Conservation (phyloP, 2,888 invertebrate genomes). For the Saturnia japonica region DNA sequence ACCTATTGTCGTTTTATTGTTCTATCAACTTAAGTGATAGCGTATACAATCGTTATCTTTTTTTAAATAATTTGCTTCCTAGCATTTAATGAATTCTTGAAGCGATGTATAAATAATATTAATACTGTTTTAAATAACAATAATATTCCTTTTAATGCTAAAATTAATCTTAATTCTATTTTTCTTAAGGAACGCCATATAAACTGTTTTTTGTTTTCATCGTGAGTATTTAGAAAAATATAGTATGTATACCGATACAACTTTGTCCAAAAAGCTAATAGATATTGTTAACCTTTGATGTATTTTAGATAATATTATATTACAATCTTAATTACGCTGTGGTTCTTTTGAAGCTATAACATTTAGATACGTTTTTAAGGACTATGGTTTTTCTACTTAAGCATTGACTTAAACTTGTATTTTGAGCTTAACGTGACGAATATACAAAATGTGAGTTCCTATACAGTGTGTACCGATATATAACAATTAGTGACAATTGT, state of each 20-base stretch:
- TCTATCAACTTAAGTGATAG: conserved; percentile 25
- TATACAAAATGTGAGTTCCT: too few species aligned
- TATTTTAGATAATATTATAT: not conserved
- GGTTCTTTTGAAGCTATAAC: not conserved
- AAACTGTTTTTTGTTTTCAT: too few species aligned
- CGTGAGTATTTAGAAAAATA: too few species aligned
- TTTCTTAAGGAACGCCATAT: not conserved
- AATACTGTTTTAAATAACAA: not conserved
- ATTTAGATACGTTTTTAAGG: too few species aligned
- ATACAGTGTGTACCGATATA: too few species aligned
- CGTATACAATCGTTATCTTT: not conserved
- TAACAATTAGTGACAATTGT: too few species aligned
- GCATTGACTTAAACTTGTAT: too few species aligned
- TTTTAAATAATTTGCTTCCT: not conserved
- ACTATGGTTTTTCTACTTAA: too few species aligned
- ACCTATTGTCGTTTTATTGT: conserved; percentile 30
- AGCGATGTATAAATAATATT: not conserved
- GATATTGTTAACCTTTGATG: not conserved
- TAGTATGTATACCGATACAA: too few species aligned
- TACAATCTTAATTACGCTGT: not conserved
- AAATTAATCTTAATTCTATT: not conserved
- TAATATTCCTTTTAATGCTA: not conserved
- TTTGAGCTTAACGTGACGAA: too few species aligned
- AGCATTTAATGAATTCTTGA: not conserved
- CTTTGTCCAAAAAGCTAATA: too few species aligned